Evolutionary conservation across 1,140 invertebrate species (phyloP).

Genomic region (Carposina sasakii): DNA sequence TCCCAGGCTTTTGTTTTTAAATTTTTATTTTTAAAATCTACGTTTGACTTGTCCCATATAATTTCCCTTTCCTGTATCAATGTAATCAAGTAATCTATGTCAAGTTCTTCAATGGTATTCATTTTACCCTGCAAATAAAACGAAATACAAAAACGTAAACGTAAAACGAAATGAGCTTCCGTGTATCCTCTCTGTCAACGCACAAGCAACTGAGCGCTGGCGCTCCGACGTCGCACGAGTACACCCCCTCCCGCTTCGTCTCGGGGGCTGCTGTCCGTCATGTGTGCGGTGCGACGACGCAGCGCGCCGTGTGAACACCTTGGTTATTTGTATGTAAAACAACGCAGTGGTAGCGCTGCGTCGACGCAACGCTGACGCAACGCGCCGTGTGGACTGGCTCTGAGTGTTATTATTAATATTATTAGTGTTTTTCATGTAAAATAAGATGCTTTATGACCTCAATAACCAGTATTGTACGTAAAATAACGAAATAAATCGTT

Average conservation of each 20-base stretch:
- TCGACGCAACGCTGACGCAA: conserved; percentile 8
- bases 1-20: conserved; percentile 11
- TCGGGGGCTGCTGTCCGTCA: conserved; percentile 5
- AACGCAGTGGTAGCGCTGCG: conserved; percentile 7
- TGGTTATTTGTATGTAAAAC: conserved; percentile 10
- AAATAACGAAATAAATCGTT: neutral
- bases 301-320: conserved; percentile 7
- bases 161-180: conserved; percentile 4
- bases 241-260: conserved; percentile 4
- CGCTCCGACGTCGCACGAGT: conserved; percentile 5
- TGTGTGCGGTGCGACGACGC: conserved; percentile 3
- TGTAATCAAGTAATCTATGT: conserved; percentile 9
- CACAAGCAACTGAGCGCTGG: conserved; percentile 9
- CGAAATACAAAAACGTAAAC: conserved; percentile 2
- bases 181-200: conserved; percentile 1
- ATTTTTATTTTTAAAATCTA: conserved; percentile 11
- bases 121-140: conserved; percentile 6
- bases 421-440: neutral
- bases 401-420: neutral
- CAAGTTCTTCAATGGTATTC: conserved; percentile 9
- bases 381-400: too few species aligned
- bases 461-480: neutral
- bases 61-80: conserved; percentile 9
- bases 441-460: conserved; percentile 4
- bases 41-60: conserved; percentile 6